phyloP scores from a whole-genome alignment of 2,888 invertebrate genomes.

The Drosophila subsilvestris region DNA sequence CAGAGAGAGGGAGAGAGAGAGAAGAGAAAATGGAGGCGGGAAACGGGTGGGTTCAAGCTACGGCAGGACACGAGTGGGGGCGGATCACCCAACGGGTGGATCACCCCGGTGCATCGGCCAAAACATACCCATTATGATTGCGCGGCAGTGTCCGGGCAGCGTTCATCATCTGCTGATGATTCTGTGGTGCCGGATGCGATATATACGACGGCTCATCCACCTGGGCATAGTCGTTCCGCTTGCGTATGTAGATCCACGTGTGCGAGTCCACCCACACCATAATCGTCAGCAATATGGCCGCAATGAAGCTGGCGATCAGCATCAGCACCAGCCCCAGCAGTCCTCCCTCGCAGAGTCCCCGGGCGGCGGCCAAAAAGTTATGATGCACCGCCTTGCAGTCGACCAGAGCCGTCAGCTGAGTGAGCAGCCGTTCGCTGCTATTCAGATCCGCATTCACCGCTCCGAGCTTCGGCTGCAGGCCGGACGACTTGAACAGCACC shows the following conservation, averaged over 20 bases:
- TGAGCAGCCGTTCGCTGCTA: constrained; percentile 89
- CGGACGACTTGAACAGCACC: constrained; percentile 84
- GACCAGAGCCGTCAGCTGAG: constrained; percentile 88
- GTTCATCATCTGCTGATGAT: constrained; percentile 85
- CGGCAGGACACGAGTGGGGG: constrained; percentile 10
- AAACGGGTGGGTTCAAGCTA: constrained; percentile 40
- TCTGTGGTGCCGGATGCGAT: constrained; percentile 84
- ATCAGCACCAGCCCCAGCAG: constrained; percentile 93
- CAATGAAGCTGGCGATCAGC: constrained; percentile 92
- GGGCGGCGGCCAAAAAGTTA: constrained; percentile 91
- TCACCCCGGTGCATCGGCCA: constrained; percentile 34
- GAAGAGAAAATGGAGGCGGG: constrained; percentile 50
- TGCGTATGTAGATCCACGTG: constrained; percentile 98
- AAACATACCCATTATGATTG: constrained; percentile 84
- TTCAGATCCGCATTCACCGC: constrained; percentile 91
- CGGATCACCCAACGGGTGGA: constrained; percentile 12
- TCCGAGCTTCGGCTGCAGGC: constrained; percentile 89
- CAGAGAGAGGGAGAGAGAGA: constrained; percentile 18
- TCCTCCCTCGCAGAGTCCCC: constrained; percentile 93
- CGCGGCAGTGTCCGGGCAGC: constrained; percentile 85
- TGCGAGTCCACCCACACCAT: constrained; percentile 97
- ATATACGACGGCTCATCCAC: constrained; percentile 91
- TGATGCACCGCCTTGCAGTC: constrained; percentile 93
- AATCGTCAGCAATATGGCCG: constrained; percentile 95
- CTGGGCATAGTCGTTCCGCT: constrained; percentile 91